Evolutionary conservation across 1,140 invertebrate species (phyloP), one percentile per base, ranked within the genome.

Genomic region (Brachionus asplanchnoidis): DNA sequence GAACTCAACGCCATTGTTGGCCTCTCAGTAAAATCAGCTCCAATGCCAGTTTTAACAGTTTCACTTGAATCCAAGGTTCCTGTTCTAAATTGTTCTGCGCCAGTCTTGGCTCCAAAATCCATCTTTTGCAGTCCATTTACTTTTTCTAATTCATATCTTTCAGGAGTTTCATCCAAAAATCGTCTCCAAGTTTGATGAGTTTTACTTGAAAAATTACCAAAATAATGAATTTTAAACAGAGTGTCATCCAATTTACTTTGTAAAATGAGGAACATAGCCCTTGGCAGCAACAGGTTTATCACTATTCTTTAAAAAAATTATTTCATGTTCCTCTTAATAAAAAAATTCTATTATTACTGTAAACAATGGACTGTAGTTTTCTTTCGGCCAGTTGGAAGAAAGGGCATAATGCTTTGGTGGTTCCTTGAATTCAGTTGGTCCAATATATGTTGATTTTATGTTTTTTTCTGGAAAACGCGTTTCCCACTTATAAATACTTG

Each of bases 401-500:
- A 46, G 17, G 28, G 23, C 79, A 28, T 32, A 82, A 82, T 82
- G 50, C 26, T 65, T 82, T 32, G 79, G 79, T 14, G 79, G 79
- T 17, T 82, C 79, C 44, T 82, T 82, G 12, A 82, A 82, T 26
- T 44, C 32, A 23, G 36, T 46, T 26, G 79, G 79, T 11, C 79
- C 79, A 20, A 82, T 65, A 46, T 82, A 82, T 12, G 79, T 82
- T 44, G 53, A 82, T 65, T 82, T 82, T 40, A 60, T 68, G n/a
- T 82, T 82, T 44, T 65, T 36, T 65, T 82, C 79, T 3, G 79
- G 53, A 60, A 46, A 82, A 23, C 42, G 79, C 14, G 79, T 82
- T 46, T 82, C 79, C 79, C 79, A 82, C 28, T 82, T 82, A 36
- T 82, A 82, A 65, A 44, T 82, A 44, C 79, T 14, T 6, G 79